A percentile compares a stretch with the other conserved stretches of the same genome.
Conservation (phyloP, 1,140 invertebrate species). For the Tetramorium simillimum region DNA sequence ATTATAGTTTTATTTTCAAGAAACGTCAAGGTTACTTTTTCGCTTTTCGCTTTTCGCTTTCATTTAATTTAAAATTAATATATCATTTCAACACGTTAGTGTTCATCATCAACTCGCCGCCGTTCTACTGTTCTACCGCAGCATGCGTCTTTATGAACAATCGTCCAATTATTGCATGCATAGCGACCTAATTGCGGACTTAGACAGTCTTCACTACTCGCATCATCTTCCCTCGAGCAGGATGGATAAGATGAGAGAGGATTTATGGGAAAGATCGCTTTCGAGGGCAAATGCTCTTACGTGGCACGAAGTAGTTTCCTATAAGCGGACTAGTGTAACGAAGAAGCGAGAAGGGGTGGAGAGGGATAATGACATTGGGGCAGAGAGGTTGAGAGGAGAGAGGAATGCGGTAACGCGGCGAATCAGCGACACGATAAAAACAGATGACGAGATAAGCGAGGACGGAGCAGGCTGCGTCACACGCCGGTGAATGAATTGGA, state of each 20-base stretch:
- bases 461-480: background rate
- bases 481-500: slow-evolving; percentile 34
- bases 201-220: background rate
- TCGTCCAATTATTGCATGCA: background rate
- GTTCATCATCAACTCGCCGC: background rate
- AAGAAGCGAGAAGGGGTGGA: slow-evolving; percentile 22
- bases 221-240: slow-evolving; percentile 12
- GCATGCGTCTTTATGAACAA: background rate
- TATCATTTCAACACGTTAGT: too few relatives aligned
- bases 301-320: slow-evolving; percentile 54
- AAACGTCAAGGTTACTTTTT: background rate
- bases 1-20: background rate
- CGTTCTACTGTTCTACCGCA: background rate
- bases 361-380: slow-evolving; percentile 47
- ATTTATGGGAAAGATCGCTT: slow-evolving; percentile 57
- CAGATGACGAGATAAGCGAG: slow-evolving; percentile 54
- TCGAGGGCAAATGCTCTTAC: slow-evolving; percentile 56
- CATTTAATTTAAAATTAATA: background rate
- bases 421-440: slow-evolving; percentile 55
- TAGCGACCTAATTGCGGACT: slow-evolving; percentile 9
- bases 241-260: slow-evolving; percentile 43
- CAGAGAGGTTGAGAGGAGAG: background rate
- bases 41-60: background rate
- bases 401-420: slow-evolving; percentile 36
- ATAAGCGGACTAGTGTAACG: slow-evolving; percentile 58